Percentiles rank a stretch among this genome's conserved stretches.
These are phyloP conservation scores for Ferrisia virgata DNA, from an alignment of 2,888 invertebrate species.

Conservation along the genomic window DNA sequence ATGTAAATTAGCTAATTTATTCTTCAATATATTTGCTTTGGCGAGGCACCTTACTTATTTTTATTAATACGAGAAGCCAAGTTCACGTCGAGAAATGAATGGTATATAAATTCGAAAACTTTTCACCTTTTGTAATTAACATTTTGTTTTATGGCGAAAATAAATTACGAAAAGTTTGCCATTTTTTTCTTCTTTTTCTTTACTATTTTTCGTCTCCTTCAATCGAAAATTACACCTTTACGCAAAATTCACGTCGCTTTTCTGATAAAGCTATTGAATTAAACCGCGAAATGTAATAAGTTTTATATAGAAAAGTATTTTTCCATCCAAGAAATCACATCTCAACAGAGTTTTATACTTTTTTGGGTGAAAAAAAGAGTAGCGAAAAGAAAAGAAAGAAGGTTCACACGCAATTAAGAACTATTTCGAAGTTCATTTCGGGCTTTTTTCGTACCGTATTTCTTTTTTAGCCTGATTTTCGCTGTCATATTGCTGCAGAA, in stretches of 20 bases:
- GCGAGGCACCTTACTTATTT: neutral
- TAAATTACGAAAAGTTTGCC: constrained; percentile 1
- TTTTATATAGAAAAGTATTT: neutral
- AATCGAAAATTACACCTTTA: constrained; percentile 15
- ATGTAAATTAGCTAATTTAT: constrained; percentile 16
- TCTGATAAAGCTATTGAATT: neutral
- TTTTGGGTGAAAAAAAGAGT: neutral
- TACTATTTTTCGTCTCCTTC: neutral
- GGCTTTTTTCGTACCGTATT: neutral
- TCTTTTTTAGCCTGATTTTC: no score
- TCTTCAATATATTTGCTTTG: constrained; percentile 6
- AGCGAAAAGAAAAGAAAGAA: neutral
- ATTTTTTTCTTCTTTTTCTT: neutral
- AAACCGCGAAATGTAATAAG: neutral
- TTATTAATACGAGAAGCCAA: constrained; percentile 15
- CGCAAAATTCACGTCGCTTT: neutral
- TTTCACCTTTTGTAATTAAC: constrained; percentile 23
- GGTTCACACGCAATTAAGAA: neutral
- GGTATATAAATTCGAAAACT: constrained; percentile 4
- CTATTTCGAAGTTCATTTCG: neutral
- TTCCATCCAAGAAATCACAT: neutral
- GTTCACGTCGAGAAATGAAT: constrained; percentile 11
- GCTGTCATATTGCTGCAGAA: no score
- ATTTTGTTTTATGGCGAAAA: constrained; percentile 12
- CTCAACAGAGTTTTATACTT: neutral